phyloP scores from a whole-genome alignment of 2,888 invertebrate species.

The Apamea anceps region DNA sequence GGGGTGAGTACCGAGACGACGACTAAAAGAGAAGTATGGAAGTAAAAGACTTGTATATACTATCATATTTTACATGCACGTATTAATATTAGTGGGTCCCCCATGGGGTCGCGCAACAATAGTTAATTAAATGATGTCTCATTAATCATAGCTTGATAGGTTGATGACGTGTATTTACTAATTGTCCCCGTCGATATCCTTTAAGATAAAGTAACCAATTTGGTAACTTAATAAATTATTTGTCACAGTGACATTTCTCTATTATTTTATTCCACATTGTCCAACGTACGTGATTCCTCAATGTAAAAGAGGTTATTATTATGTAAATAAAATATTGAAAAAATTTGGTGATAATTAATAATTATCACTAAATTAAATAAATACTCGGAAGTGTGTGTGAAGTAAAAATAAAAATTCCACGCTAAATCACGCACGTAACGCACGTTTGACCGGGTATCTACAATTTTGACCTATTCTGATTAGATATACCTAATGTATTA shows the following conservation, averaged over 20 bases:
- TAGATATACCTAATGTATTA: not conserved
- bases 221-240: not conserved
- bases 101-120: not conserved
- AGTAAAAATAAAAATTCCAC: slow-evolving; percentile 21
- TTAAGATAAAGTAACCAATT: not conserved
- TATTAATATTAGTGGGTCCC: not conserved
- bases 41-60: not conserved
- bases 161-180: slow-evolving; percentile 17
- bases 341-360: too few relatives aligned
- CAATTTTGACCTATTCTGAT: slow-evolving; percentile 27
- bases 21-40: not conserved
- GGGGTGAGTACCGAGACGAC: not conserved
- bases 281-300: slow-evolving; percentile 6
- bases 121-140: not conserved
- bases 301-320: slow-evolving; percentile 18
- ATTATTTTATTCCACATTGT: not conserved
- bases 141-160: slow-evolving; percentile 3
- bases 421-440: too few relatives aligned
- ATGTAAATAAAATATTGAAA: slow-evolving; percentile 10
- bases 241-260: not conserved
- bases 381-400: not conserved
- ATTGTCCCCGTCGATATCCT: slow-evolving; percentile 25
- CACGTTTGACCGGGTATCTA: slow-evolving; percentile 4
- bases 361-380: not conserved
- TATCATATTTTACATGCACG: not conserved